These are phyloP conservation scores for Zaprionus lachaisei DNA, from an alignment of 1,140 invertebrate genomes.

Conservation along the genomic window DNA sequence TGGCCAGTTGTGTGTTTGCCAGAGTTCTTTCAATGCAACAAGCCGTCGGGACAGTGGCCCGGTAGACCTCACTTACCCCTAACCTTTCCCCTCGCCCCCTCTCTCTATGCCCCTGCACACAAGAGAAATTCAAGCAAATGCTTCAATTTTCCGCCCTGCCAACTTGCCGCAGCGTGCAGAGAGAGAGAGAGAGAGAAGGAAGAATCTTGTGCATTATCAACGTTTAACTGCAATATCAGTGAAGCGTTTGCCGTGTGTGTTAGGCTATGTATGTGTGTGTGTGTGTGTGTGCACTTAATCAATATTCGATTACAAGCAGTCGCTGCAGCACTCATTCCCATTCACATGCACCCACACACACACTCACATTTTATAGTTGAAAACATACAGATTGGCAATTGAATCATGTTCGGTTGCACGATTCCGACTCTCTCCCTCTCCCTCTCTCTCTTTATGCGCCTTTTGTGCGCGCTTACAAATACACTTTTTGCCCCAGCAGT, in stretches of 20 bases:
- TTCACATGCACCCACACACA: conserved; percentile 11
- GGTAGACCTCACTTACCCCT: not conserved
- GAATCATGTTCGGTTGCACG: conserved; percentile 61
- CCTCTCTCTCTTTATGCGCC: not conserved
- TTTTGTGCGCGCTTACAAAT: conserved; percentile 54
- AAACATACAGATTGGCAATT: conserved; percentile 66
- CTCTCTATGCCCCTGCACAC: not conserved
- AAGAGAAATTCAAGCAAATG: conserved; percentile 54
- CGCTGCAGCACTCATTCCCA: conserved; percentile 14
- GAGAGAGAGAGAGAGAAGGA: not conserved
- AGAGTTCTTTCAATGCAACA: conserved; percentile 63
- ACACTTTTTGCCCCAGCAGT: conserved; percentile 44
- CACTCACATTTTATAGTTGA: conserved; percentile 33
- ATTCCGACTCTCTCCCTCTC: not conserved
- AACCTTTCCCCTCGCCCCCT: not conserved
- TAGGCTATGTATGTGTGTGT: not conserved
- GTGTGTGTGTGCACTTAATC: conserved; percentile 68
- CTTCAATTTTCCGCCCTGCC: conserved; percentile 79
- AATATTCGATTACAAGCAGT: conserved; percentile 74
- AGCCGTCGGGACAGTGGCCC: conserved; percentile 11
- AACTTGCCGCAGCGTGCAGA: conserved; percentile 42
- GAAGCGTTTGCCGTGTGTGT: conserved; percentile 32
- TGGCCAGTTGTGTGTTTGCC: conserved; percentile 41
- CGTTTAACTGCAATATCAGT: conserved; percentile 77
- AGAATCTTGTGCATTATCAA: conserved; percentile 68